phyloP scores from a whole-genome alignment of 1,140 invertebrate genomes.

The Chironomus striatipennis region DNA sequence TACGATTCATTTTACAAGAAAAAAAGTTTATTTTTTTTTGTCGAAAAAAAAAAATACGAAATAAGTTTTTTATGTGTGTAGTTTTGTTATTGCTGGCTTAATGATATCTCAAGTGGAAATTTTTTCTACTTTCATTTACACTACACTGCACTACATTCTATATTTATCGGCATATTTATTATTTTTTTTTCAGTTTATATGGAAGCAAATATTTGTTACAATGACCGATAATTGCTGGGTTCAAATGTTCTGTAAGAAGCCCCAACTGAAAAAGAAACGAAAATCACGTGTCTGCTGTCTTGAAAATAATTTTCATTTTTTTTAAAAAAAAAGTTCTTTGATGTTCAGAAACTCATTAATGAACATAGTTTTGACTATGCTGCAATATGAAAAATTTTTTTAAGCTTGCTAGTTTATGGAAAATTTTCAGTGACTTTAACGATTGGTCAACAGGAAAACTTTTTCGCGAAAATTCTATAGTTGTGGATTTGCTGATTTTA shows the following conservation, averaged over 20 bases:
- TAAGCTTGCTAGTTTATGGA: background rate
- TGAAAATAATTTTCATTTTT: too few species aligned
- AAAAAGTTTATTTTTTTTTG: background rate
- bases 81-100: slow-evolving; percentile 4
- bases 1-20: background rate
- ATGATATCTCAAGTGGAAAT: slow-evolving; percentile 1
- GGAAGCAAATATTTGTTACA: slow-evolving; percentile 2
- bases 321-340: background rate
- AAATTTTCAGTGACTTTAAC: background rate
- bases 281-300: too few species aligned
- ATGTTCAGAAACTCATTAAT: background rate
- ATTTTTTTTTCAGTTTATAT: background rate
- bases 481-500: background rate
- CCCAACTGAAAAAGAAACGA: too few species aligned
- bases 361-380: background rate
- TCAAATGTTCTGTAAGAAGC: background rate
- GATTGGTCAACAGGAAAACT: slow-evolving; percentile 12
- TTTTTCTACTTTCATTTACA: background rate
- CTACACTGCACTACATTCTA: background rate
- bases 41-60: background rate
- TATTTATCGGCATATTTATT: slow-evolving; percentile 11
- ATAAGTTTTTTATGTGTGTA: background rate
- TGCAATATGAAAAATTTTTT: too few species aligned
- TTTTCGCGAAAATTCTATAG: background rate
- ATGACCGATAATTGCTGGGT: slow-evolving; percentile 15